These are phyloP conservation scores for Dorcus hopei DNA, from an alignment of 2,888 invertebrate species.

Conservation along the genomic window DNA sequence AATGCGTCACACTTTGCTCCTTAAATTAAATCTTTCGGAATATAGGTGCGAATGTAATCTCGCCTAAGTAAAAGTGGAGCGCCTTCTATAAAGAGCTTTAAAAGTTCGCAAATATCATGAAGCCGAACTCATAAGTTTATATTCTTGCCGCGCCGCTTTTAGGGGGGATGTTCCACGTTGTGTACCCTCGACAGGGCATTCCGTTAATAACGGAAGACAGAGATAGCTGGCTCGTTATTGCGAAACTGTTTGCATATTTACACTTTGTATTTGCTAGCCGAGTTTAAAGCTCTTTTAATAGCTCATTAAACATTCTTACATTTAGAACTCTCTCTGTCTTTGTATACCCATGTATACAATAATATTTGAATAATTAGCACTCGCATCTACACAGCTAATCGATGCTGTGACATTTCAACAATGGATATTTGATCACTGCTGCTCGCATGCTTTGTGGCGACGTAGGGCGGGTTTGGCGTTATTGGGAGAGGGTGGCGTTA, in stretches of 20 bases:
- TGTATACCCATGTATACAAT: slow-evolving; percentile 11
- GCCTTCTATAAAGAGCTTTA: slow-evolving; percentile 25
- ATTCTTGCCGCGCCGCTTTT: slow-evolving; percentile 12
- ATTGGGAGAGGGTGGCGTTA: slow-evolving; percentile 7
- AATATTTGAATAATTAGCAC: slow-evolving; percentile 26
- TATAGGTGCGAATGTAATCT: slow-evolving; percentile 23
- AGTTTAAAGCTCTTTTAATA: slow-evolving; percentile 33
- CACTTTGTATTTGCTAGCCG: slow-evolving; percentile 32
- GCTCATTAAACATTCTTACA: slow-evolving; percentile 34
- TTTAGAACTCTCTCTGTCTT: slow-evolving; percentile 22
- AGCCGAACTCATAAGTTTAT: slow-evolving; percentile 25
- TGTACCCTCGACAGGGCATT: slow-evolving; percentile 13
- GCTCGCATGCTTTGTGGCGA: slow-evolving; percentile 22
- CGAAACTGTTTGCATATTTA: slow-evolving; percentile 24
- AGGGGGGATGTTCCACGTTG: slow-evolving; percentile 20
- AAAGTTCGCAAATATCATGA: slow-evolving; percentile 25
- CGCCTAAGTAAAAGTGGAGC: slow-evolving; percentile 24
- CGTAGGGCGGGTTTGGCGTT: slow-evolving; percentile 11
- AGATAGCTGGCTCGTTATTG: not conserved
- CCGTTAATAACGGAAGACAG: not conserved
- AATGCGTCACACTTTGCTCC: slow-evolving; percentile 12
- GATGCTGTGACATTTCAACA: slow-evolving; percentile 28
- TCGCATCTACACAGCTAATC: slow-evolving; percentile 24
- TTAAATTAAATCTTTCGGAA: slow-evolving; percentile 23
- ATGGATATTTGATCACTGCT: slow-evolving; percentile 28